Base-by-base conservation (phyloP, 2,888 invertebrate species). In the Fragum whitleyi region DNA sequence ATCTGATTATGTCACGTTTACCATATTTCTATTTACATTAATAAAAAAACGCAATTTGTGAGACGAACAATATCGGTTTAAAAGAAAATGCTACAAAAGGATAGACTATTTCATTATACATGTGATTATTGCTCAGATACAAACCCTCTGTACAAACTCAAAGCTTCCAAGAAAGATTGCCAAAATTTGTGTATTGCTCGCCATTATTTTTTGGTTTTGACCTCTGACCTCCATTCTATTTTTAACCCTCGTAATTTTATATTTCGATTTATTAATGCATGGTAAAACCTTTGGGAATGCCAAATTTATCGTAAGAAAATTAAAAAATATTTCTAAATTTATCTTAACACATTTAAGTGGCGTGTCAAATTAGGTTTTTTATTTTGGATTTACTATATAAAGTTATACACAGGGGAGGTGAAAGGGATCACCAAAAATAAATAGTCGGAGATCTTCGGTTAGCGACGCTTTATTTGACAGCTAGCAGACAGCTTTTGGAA, bases 161-260 rank as follows among this genome's bases (percentile, higher is more conserved):
- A 65, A 32, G 23, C 65, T 42, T 65, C 65, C 65, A 42, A 65
- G 23, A 26, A 42, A 3, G 21, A 70, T 21, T 36, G 32, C 55
- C 57, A 57, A 16, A 16, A 70, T 55, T 36, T 55, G 70, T 53
- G 29, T 70, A 23, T 16, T 57, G 16, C 21, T 79, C 74, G 84
- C 84, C 84, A 84, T 84, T 79, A 80, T 78, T 59, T 61, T 74
- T 67, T 61, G 14, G 55, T 80, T 74, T 42, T 79, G 55, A 79
- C 83, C 79, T 73, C 53, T 74, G 32, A 19, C 29, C 36, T 53
- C 79, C 71, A 70, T 79, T 83, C 36, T 57, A 36, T 71, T 77
- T 36, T 67, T 39, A 61, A n/a, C n/a, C 32, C 61, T 19, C 6
- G 26, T 29, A 3, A 29, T 32, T 61, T 32, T 19, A 6, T 19